Conservation (phyloP, 2,888 invertebrate species). For the Lordiphosa fenestrarum region DNA sequence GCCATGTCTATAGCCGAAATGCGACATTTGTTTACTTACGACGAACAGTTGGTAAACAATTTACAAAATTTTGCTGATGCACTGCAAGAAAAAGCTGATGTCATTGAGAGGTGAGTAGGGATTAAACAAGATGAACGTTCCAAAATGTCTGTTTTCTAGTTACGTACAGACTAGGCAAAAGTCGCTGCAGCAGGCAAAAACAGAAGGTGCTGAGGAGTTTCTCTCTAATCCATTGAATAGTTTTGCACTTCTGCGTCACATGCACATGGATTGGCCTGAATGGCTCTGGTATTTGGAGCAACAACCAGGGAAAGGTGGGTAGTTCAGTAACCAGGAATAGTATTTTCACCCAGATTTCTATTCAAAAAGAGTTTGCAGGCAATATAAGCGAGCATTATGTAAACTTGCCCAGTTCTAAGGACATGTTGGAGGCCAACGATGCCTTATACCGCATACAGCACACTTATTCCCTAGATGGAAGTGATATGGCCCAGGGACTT, state of each 20-base stretch:
- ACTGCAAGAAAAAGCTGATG: conserved; percentile 6
- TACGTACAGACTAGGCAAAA: neutral
- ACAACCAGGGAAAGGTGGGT: conserved; percentile 2
- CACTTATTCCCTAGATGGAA: neutral
- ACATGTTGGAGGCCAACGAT: neutral
- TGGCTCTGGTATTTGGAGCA: conserved; percentile 10
- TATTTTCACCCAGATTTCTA: neutral
- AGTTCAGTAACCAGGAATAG: neutral
- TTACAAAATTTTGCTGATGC: conserved; percentile 2
- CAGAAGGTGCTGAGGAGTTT: neutral
- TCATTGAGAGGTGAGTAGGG: neutral
- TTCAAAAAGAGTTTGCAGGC: neutral
- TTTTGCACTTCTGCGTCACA: conserved; percentile 4
- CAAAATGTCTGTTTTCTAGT: neutral
- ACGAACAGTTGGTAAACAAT: neutral
- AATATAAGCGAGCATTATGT: neutral
- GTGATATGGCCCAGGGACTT: neutral
- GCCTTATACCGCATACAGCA: conserved; percentile 3
- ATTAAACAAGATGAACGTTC: neutral
- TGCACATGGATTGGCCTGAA: conserved; percentile 7
- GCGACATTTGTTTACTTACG: neutral
- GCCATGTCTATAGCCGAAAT: conserved; percentile 5
- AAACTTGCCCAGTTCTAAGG: neutral
- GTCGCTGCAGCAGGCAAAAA: neutral
- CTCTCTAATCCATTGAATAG: neutral